Base-by-base conservation (phyloP, 1,140 invertebrate genomes). In the Dreissena polymorpha region DNA sequence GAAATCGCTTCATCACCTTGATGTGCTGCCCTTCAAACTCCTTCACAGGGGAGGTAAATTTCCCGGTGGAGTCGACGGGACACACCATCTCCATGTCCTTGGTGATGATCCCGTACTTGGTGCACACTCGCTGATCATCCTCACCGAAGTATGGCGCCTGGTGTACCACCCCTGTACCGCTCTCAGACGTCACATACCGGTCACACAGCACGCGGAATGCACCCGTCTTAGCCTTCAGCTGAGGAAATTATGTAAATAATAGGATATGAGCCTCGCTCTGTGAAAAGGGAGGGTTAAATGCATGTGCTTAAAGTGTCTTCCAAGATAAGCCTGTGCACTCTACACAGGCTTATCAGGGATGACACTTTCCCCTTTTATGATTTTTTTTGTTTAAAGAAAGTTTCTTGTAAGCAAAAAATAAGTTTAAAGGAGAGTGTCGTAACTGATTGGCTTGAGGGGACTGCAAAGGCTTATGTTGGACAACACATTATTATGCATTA, bases 81-180 rank as follows among this genome's bases (percentile, higher is more conserved):
- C 99, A 99, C 70, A 99, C 94, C 0, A 97, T 96, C 90, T 92
- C 87, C 85, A 91, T 92, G 73, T 93, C 94, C 80, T 93, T 93
- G 5, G 88, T 91, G 68, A 93, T 93, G 70, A 93, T 86, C 8
- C 90, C 89, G 81, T 93, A 88, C 10, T 83, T 87, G 39, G 92
- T 67, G 85, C 91, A 91, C 13, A 93, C 90, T 57, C 90, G 86
- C 85, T 93, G 91, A 91, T 93, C 93, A 86, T 93, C 92, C 91
- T 93, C 69, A 88, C 99, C 99, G 94, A 99, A 99, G 93, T 99
- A 99, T 14, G 99, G 98, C 0, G 99, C 97, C 93, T 99, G 98
- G 93, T 99, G 99, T 29, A 99, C 99, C 88, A 99, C 95, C n/a
- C 99, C 99, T 12, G 99, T 99, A 94, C 99, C 99, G 89, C 96